phyloP scores from a whole-genome alignment of 2,888 invertebrate genomes.

The Melipona beecheii region DNA sequence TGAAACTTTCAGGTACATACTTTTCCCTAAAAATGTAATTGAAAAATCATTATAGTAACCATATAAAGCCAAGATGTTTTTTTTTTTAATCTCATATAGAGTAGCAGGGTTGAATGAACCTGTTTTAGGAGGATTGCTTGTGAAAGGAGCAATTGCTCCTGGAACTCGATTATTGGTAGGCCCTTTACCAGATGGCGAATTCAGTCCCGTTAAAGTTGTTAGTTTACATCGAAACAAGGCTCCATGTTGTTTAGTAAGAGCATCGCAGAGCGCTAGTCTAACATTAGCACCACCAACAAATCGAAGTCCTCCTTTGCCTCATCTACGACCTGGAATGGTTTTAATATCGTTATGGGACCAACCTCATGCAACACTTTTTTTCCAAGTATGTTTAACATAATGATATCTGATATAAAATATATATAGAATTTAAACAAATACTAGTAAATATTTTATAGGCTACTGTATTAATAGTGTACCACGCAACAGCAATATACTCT shows the following conservation, averaged over 20 bases:
- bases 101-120: constrained; percentile 91
- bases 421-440: not conserved
- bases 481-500: constrained; percentile 92
- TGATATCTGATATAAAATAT: not conserved
- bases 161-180: constrained; percentile 92
- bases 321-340: constrained; percentile 93
- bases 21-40: not conserved
- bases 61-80: not conserved
- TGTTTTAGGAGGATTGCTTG: constrained; percentile 93
- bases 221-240: constrained; percentile 97
- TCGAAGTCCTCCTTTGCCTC: constrained; percentile 84
- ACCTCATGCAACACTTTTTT: constrained; percentile 85
- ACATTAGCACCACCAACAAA: constrained; percentile 87
- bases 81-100: constrained; percentile 81
- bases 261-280: constrained; percentile 95
- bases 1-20: constrained; percentile 89
- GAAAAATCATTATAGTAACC: not conserved
- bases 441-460: constrained; percentile 87
- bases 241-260: constrained; percentile 93
- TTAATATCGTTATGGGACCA: constrained; percentile 86
- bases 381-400: constrained; percentile 83
- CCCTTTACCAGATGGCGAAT: constrained; percentile 91
- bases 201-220: constrained; percentile 90
- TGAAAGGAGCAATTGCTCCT: constrained; percentile 94
- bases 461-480: constrained; percentile 94